Conservation (phyloP, 2,888 invertebrate species). For the Ochropleura leucogaster region DNA sequence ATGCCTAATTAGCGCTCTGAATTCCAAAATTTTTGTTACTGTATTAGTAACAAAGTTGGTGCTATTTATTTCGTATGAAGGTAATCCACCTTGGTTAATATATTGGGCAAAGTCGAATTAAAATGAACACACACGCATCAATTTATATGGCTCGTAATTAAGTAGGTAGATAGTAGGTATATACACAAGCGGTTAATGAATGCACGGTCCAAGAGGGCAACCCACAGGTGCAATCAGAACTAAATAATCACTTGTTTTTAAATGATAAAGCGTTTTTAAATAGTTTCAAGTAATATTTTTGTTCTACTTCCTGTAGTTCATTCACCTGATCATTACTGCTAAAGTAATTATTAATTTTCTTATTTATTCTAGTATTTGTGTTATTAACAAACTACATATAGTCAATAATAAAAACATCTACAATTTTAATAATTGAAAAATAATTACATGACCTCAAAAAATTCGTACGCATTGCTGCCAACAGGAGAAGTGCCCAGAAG, state of each 20-base stretch:
- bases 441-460: no score
- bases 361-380: no score
- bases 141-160: slow-evolving; percentile 34
- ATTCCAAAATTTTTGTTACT: slow-evolving; percentile 14
- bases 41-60: slow-evolving; percentile 17
- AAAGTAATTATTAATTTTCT: not conserved
- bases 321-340: slow-evolving; percentile 7
- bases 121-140: slow-evolving; percentile 25
- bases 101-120: slow-evolving; percentile 45
- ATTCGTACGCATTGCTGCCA: no score
- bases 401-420: no score
- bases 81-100: slow-evolving; percentile 41
- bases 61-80: slow-evolving; percentile 38
- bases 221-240: slow-evolving; percentile 34
- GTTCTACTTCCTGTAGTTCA: not conserved
- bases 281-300: not conserved
- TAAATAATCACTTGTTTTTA: slow-evolving; percentile 9
- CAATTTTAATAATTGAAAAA: no score
- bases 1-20: slow-evolving; percentile 23
- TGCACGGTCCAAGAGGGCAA: slow-evolving; percentile 44
- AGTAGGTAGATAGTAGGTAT: slow-evolving; percentile 1
- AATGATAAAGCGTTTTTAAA: slow-evolving; percentile 22
- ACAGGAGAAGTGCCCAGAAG: no score
- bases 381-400: no score
- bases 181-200: slow-evolving; percentile 41